Evolutionary conservation across 2,888 invertebrate genomes (phyloP).

Genomic region (Leptarthrus brevirostris): DNA sequence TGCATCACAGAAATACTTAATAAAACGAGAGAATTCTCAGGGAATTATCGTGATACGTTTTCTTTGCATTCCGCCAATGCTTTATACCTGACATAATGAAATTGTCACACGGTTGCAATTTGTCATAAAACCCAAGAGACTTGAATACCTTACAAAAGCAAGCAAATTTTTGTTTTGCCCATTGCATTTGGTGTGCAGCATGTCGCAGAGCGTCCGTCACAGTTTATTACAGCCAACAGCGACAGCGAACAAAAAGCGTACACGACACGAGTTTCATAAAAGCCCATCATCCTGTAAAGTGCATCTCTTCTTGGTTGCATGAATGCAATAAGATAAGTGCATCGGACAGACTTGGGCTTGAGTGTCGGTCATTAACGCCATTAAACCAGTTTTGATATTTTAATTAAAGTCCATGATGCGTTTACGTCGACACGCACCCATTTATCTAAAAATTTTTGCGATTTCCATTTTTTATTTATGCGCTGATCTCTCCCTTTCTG

Average conservation of each 20-base stretch:
- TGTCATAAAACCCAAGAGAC: conserved; percentile 42
- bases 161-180: not conserved
- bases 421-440: conserved; percentile 53
- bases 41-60: too few species aligned
- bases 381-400: conserved; percentile 68
- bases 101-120: conserved; percentile 40
- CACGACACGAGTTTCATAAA: conserved; percentile 29
- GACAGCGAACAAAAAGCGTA: conserved; percentile 13
- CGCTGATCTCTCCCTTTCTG: not conserved
- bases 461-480: conserved; percentile 2
- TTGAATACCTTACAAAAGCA: not conserved
- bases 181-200: conserved; percentile 2
- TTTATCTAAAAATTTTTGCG: conserved; percentile 42
- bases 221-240: conserved; percentile 6
- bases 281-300: conserved; percentile 24
- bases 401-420: conserved; percentile 62
- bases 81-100: conserved; percentile 25
- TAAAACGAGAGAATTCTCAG: too few species aligned
- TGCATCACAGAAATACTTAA: too few species aligned
- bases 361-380: conserved; percentile 67
- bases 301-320: conserved; percentile 13
- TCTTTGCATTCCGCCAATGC: conserved; percentile 25
- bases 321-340: conserved; percentile 18
- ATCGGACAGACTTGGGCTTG: conserved; percentile 45
- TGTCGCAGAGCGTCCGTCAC: conserved; percentile 19